phyloP scores from a whole-genome alignment of 2,113 vertebrate genomes.

The Alosa alosa region DNA sequence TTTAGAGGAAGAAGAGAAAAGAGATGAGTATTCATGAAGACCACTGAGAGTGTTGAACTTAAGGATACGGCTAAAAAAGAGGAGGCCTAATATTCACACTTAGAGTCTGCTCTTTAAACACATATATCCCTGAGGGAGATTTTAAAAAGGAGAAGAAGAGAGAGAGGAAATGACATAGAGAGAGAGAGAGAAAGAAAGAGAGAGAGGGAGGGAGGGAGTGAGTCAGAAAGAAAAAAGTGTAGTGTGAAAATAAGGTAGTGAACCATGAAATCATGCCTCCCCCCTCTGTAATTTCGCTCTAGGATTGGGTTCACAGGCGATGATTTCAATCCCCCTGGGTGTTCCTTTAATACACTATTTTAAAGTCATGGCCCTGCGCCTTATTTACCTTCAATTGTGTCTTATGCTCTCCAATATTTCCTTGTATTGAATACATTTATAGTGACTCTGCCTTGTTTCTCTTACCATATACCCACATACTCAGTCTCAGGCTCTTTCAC shows the following conservation, averaged over 20 bases:
- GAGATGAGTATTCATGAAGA: not conserved
- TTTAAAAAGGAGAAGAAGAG: constrained; percentile 20
- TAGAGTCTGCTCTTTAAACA: constrained; percentile 39
- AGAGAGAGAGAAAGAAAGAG: not conserved
- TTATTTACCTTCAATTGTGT: constrained; percentile 59
- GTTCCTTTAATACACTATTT: constrained; percentile 56
- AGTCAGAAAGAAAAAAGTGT: constrained; percentile 30
- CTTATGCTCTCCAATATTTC: constrained; percentile 51
- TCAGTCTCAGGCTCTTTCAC: not conserved
- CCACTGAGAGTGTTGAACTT: not conserved
- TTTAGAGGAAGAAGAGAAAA: not conserved
- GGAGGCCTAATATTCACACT: constrained; percentile 34
- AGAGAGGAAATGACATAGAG: constrained; percentile 22
- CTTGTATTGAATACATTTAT: constrained; percentile 52
- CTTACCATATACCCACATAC: not conserved
- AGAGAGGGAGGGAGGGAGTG: not conserved
- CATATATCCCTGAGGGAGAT: constrained; percentile 30
- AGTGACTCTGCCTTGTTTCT: constrained; percentile 36
- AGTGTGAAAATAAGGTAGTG: constrained; percentile 49
- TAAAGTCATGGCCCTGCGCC: constrained; percentile 54
- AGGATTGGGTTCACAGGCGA: constrained; percentile 53
- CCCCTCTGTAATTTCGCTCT: constrained; percentile 51
- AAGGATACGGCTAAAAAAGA: not conserved
- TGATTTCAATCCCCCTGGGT: constrained; percentile 54
- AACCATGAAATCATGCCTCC: constrained; percentile 56